Evolutionary conservation across 2,113 vertebrate genomes (phyloP), one percentile per base, ranked within the genome.

Genomic region (Reinhardtius hippoglossoides): DNA sequence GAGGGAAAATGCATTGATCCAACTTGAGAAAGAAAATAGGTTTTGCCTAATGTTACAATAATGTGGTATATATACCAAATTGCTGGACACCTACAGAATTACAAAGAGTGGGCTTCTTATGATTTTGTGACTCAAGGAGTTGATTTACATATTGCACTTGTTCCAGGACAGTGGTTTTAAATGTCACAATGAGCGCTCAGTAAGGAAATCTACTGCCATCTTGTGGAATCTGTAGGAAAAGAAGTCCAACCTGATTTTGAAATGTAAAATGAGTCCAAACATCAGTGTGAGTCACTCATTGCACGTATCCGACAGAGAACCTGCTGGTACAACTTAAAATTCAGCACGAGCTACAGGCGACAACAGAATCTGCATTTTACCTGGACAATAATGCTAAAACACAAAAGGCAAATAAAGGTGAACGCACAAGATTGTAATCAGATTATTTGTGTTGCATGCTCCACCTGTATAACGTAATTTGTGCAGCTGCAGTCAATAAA

Each of bases 131-230:
- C 70, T 21, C 5, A 52, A 48, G 14, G 37, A 7, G 21, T 20
- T 62, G 3, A 63, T 83, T 65, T 69, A 71, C 61, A 77, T 75
- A 21, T 31, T 21, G 10, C 20, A 24, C 9, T 48, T n/a, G 46
- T 67, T 13, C 35, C 48, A 57, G 13, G 15, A 64, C 20, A 68
- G 9, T 42, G 2, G 20, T 63, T 71, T 68, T 42, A 2, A 65
- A 65, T 55, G 26, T 27, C n/a, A 55, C 2, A 0, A 2, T 20
- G 27, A 56, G 18, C 40, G 16, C 27, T 68, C 71, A 83, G 24
- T 20, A 81, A 91, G 80, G 85, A 88, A 83, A 85, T 86, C 59
- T 87, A 92, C 87, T 91, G 89, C 92, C 91, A 87, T 87, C 92
- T 91, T 74, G 87, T 91, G 92, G 88, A 70, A 56, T 13, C 5